These are phyloP conservation scores for Scaptomyza hsui DNA, from an alignment of 1,140 invertebrate species.

Conservation along the genomic window DNA sequence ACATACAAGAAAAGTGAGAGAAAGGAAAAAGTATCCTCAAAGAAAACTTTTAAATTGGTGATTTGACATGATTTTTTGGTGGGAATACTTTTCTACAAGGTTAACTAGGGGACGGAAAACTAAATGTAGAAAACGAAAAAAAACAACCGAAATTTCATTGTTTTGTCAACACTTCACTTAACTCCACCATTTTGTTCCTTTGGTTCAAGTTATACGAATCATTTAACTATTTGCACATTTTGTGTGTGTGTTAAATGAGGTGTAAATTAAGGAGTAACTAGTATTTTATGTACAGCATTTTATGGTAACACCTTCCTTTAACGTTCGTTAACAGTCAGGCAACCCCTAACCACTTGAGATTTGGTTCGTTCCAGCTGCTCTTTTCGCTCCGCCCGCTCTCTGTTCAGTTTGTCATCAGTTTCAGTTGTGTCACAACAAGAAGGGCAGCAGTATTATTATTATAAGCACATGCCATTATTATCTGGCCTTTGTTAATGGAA, in stretches of 20 bases:
- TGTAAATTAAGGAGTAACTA: constrained; percentile 63
- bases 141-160: too few relatives aligned
- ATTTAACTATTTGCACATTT: constrained; percentile 39
- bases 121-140: too few relatives aligned
- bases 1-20: neutral
- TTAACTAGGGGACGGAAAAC: too few relatives aligned
- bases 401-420: constrained; percentile 37
- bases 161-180: neutral
- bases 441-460: constrained; percentile 11
- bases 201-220: constrained; percentile 46
- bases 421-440: constrained; percentile 45
- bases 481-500: constrained; percentile 25
- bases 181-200: constrained; percentile 11
- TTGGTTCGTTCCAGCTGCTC: constrained; percentile 27
- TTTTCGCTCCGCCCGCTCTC: constrained; percentile 30
- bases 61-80: neutral
- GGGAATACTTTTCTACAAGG: too few relatives aligned
- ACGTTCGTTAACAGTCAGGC: neutral
- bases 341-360: constrained; percentile 28
- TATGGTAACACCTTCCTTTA: constrained; percentile 17
- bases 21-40: neutral
- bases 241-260: constrained; percentile 60
- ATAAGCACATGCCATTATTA: constrained; percentile 44
- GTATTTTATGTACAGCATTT: neutral
- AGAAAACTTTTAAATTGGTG: neutral